Percentiles rank a stretch among this genome's conserved stretches.
These are phyloP conservation scores for Monochamus saltuarius DNA, from an alignment of 1,140 invertebrate species.

Conservation along the genomic window DNA sequence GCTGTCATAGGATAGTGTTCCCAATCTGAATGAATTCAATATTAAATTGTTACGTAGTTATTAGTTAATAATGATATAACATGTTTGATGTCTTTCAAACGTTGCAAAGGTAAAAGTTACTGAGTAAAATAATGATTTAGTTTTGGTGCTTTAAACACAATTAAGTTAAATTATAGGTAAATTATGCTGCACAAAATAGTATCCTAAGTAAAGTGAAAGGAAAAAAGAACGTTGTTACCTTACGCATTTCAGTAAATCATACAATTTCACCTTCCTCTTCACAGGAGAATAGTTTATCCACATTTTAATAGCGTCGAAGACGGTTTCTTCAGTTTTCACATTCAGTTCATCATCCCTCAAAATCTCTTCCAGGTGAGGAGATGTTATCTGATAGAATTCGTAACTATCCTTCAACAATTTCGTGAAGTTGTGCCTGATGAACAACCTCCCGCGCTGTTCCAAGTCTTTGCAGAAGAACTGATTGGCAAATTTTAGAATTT, in stretches of 20 bases:
- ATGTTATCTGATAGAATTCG: constrained; percentile 57
- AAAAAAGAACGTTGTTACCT: constrained; percentile 40
- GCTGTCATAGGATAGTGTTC: constrained; percentile 26
- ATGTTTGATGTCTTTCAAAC: too few species aligned
- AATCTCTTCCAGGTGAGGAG: constrained; percentile 59
- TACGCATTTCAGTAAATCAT: constrained; percentile 62
- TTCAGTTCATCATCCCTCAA: constrained; percentile 65
- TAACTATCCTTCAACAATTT: constrained; percentile 56
- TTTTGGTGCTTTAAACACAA: too few species aligned
- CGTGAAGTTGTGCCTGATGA: constrained; percentile 57
- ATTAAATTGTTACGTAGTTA: neutral
- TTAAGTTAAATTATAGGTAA: too few species aligned
- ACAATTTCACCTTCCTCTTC: constrained; percentile 56
- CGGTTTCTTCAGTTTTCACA: constrained; percentile 65
- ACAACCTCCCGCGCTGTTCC: constrained; percentile 56
- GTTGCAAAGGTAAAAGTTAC: too few species aligned
- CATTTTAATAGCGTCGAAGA: constrained; percentile 64
- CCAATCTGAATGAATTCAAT: constrained; percentile 20
- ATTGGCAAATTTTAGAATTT: constrained; percentile 69
- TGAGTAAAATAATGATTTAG: too few species aligned
- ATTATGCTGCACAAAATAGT: too few species aligned
- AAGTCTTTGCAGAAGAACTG: constrained; percentile 66
- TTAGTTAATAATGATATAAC: neutral
- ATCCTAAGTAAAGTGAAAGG: too few species aligned
- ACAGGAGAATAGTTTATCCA: constrained; percentile 62